A percentile compares a stretch with the other conserved stretches of the same genome.
Evolutionary conservation across 2,888 invertebrate species (phyloP).

Genomic region (Labia minor): DNA sequence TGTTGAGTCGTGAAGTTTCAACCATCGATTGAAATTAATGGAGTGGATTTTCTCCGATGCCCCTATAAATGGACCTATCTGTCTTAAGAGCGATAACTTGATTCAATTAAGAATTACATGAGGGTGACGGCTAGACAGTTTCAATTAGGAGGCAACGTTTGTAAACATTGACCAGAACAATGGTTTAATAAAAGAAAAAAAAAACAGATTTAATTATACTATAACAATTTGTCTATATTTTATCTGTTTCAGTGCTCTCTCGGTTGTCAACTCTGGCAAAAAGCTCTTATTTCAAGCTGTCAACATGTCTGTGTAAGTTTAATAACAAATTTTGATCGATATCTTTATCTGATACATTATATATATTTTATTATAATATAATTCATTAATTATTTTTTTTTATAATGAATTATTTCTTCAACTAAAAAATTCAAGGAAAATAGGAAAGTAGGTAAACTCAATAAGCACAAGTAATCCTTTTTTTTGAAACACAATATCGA

Average conservation of each 20-base stretch:
- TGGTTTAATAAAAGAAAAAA: background rate
- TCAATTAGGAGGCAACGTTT: conserved; percentile 9
- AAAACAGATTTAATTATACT: background rate
- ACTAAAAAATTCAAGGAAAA: no score
- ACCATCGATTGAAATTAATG: background rate
- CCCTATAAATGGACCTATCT: conserved; percentile 16
- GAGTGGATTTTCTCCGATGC: background rate
- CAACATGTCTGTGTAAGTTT: conserved; percentile 75
- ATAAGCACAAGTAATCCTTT: no score
- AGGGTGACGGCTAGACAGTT: background rate
- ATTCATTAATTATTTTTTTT: no score
- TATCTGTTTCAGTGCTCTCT: conserved; percentile 57
- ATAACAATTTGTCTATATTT: conserved; percentile 26
- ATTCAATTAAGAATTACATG: background rate
- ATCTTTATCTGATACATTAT: background rate
- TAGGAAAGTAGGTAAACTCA: no score
- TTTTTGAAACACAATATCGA: no score
- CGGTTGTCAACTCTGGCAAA: conserved; percentile 70
- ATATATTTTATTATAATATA: conserved; percentile 23
- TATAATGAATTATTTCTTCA: no score
- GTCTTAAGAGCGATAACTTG: conserved; percentile 13
- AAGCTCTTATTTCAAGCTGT: conserved; percentile 63
- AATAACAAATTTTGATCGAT: background rate
- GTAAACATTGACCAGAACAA: background rate
- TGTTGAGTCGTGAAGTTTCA: background rate